Evolutionary conservation across 1,140 invertebrate genomes (phyloP).

Genomic region (Diprion similis): DNA sequence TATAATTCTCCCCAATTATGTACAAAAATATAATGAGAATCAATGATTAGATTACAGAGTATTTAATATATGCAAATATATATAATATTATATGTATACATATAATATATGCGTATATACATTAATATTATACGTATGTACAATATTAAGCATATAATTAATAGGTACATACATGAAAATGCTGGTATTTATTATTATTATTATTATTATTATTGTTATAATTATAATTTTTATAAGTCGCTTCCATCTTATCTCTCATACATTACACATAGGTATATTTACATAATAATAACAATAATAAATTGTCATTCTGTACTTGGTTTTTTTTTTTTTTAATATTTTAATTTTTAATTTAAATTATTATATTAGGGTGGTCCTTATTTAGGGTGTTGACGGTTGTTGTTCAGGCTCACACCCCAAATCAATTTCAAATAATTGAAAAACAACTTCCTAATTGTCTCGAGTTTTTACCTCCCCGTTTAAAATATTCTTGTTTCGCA

Average conservation of each 20-base stretch:
- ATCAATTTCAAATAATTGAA: neutral
- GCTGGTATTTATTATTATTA: slow-evolving; percentile 26
- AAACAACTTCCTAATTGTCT: too few species aligned
- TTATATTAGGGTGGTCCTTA: too few species aligned
- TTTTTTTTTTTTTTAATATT: too few species aligned
- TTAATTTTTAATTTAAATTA: too few species aligned
- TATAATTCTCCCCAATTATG: slow-evolving; percentile 50
- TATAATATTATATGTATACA: neutral
- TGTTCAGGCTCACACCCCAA: too few species aligned
- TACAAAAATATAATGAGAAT: slow-evolving; percentile 59
- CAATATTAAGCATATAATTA: neutral
- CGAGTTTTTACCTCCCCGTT: too few species aligned
- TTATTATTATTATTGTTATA: neutral
- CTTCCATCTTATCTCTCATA: neutral
- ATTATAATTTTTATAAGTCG: neutral
- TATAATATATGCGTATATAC: slow-evolving; percentile 23
- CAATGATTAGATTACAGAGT: slow-evolving; percentile 46
- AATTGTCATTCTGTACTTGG: neutral
- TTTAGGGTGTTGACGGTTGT: too few species aligned
- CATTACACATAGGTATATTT: neutral
- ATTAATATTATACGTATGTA: neutral
- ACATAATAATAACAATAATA: neutral
- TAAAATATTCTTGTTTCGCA: too few species aligned
- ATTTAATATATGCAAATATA: slow-evolving; percentile 30
- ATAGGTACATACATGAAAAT: slow-evolving; percentile 39